phyloP scores from a whole-genome alignment of 2,797 vertebrate species.

The Syndactyla subalaris region DNA sequence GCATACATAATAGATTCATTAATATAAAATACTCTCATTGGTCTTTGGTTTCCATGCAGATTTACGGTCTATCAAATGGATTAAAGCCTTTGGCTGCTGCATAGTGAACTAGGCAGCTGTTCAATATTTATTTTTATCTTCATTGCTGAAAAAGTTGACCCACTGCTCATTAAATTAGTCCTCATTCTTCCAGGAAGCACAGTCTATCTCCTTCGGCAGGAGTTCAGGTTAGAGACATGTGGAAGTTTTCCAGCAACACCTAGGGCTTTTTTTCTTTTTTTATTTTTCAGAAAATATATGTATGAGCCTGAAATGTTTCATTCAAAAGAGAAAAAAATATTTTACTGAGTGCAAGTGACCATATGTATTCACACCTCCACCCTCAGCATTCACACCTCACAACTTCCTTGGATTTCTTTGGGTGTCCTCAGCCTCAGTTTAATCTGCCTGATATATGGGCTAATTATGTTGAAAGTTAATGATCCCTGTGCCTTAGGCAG shows the following conservation, averaged over 20 bases:
- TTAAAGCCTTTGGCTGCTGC: slow-evolving; percentile 39
- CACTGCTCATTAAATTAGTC: slow-evolving; percentile 37
- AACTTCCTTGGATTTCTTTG: slow-evolving; percentile 6
- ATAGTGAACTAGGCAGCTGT: slow-evolving; percentile 41
- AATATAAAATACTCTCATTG: slow-evolving; percentile 15
- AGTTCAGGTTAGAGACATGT: neutral
- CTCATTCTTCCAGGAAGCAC: slow-evolving; percentile 10
- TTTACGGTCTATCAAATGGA: slow-evolving; percentile 4
- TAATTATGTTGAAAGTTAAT: slow-evolving; percentile 42
- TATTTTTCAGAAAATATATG: neutral
- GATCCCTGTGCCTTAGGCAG: neutral
- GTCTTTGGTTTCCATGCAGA: slow-evolving; percentile 5
- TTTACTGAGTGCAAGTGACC: neutral
- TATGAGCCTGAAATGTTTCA: neutral
- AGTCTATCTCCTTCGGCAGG: neutral
- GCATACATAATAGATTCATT: neutral
- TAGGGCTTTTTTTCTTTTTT: neutral
- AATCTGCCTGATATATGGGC: slow-evolving; percentile 17
- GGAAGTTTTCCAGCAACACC: slow-evolving; percentile 27
- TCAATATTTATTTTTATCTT: slow-evolving; percentile 63
- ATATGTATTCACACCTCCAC: neutral
- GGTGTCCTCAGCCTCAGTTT: neutral
- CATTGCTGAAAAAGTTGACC: slow-evolving; percentile 15
- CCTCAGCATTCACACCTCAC: neutral
- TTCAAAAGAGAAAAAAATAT: neutral